phyloP scores from a whole-genome alignment of 1,140 invertebrate genomes.

The Drosophila guanche region DNA sequence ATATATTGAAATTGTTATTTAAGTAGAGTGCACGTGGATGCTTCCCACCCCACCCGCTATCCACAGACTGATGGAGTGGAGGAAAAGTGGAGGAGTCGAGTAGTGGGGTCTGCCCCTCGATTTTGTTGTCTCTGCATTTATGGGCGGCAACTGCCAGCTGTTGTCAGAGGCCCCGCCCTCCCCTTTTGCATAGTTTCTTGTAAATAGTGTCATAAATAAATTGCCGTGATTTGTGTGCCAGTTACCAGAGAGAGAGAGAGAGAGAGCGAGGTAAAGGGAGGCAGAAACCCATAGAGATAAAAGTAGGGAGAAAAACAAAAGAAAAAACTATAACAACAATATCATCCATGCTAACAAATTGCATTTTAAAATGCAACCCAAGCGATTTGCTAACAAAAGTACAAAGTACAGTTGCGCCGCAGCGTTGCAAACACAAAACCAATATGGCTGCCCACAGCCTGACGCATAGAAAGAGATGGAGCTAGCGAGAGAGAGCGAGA shows the following conservation, averaged over 20 bases:
- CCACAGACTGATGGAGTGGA: no score
- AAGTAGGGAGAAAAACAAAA: not conserved
- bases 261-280: not conserved
- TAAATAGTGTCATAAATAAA: conserved; percentile 83
- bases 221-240: conserved; percentile 76
- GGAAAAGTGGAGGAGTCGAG: not conserved
- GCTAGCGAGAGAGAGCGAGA: not conserved
- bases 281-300: not conserved
- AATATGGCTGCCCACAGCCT: conserved; percentile 43
- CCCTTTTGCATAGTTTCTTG: conserved; percentile 31
- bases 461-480: conserved; percentile 1
- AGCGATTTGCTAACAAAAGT: conserved; percentile 70
- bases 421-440: conserved; percentile 16
- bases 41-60: not conserved
- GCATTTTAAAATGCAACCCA: conserved; percentile 72
- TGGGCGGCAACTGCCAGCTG: conserved; percentile 52
- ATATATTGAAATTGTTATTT: conserved; percentile 83
- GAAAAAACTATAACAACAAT: conserved; percentile 45
- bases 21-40: conserved; percentile 72
- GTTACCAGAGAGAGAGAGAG: conserved; percentile 35
- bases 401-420: conserved; percentile 35
- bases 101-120: not conserved
- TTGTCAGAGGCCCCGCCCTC: conserved; percentile 11
- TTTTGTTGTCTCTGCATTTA: conserved; percentile 26
- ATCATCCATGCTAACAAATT: conserved; percentile 64